Base-by-base conservation (phyloP, 1,140 invertebrate genomes). In the Aporrectodea caliginosa region DNA sequence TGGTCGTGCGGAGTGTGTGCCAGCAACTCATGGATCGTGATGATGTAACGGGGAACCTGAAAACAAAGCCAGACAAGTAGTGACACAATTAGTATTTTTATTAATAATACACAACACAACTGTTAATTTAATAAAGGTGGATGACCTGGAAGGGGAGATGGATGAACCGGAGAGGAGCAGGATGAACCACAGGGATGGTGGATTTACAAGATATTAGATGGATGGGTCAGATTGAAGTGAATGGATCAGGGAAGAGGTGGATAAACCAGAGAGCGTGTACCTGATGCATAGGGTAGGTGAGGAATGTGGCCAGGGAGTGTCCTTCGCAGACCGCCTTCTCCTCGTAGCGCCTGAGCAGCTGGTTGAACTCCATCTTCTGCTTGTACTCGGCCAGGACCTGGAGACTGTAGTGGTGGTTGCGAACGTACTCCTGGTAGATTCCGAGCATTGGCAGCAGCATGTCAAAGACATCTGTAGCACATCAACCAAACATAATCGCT, bases 231-330 rank as follows among this genome's bases (percentile, higher is more conserved):
- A n/a, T n/a, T n/a, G n/a, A n/a, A n/a, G n/a, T n/a, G n/a, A n/a
- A n/a, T n/a, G n/a, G n/a, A n/a, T n/a, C n/a, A n/a, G n/a, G n/a
- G n/a, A n/a, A n/a, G n/a, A n/a, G n/a, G n/a, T n/a, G n/a, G n/a
- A n/a, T n/a, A n/a, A n/a, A n/a, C n/a, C n/a, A n/a, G n/a, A n/a
- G n/a, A n/a, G n/a, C n/a, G n/a, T n/a, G n/a, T n/a, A 96, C 94
- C 92, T 96, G 95, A 90, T 96, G 94, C 95, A 97, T 97, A 14
- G 95, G 95, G 89, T 96, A 96, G 0, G 95, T 97, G 73, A 97
- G 90, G 88, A 97, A 97, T 1, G 92, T 95, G 87, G 97, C 95
- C 77, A 97, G 88, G 1, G 93, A 93, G 79, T 95, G 88, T 31
- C 93, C 93, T 84, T 95, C 93, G 84, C 94, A 95, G 0, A 92